Percentiles rank a stretch among this genome's conserved stretches.
These are phyloP conservation scores for Nyctereutes procyonoides DNA, from an alignment of 2,113 vertebrate genomes.

Conservation along the genomic window DNA sequence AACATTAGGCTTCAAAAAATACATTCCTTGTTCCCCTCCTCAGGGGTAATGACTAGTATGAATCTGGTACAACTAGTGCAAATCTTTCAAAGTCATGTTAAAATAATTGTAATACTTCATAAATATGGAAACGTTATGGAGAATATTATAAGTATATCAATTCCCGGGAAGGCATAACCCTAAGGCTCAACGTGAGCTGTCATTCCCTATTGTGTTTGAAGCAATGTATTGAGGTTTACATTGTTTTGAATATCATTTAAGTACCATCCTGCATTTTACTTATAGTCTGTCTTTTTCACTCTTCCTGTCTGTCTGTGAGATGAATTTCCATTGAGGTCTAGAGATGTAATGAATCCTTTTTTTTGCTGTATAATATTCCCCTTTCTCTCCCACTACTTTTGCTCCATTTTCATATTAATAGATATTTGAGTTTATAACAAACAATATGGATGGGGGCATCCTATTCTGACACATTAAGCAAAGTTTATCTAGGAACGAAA, in stretches of 20 bases:
- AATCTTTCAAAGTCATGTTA: neutral
- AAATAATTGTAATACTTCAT: neutral
- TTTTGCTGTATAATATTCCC: rapidly evolving
- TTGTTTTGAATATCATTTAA: neutral
- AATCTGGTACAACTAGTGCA: neutral
- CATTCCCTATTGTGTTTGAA: neutral
- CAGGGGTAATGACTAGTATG: neutral
- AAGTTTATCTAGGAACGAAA: neutral
- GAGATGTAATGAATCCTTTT: neutral
- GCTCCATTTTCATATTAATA: neutral
- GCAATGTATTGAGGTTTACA: neutral
- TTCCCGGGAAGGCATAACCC: neutral
- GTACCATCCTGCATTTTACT: neutral
- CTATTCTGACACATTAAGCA: neutral
- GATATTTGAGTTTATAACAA: neutral
- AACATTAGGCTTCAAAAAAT: neutral
- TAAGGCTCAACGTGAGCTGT: neutral
- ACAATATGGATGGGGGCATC: neutral
- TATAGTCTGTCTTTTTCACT: neutral
- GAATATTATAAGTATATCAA: neutral
- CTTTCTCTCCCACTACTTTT: neutral
- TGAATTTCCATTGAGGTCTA: neutral
- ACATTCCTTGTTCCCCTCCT: neutral
- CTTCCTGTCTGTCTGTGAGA: neutral
- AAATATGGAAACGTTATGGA: neutral